Evolutionary conservation across 2,113 vertebrate genomes (phyloP).

Genomic region (Albula goreensis): DNA sequence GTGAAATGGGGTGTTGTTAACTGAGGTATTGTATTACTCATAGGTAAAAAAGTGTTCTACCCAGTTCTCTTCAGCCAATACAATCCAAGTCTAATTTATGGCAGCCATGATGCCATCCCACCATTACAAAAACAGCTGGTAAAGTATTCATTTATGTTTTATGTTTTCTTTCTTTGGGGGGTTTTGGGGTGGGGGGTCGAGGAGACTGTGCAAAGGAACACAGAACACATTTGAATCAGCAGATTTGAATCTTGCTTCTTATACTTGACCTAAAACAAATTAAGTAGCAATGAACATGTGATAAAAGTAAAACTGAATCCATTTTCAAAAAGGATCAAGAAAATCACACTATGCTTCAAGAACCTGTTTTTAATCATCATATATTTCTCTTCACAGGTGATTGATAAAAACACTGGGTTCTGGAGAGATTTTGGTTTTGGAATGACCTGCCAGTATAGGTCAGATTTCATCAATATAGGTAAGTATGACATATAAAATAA

Average conservation of each 20-base stretch:
- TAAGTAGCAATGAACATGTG: not conserved
- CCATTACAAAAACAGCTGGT: slow-evolving; percentile 93
- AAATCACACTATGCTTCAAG: too few species aligned
- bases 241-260: too few species aligned
- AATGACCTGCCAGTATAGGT: slow-evolving; percentile 97
- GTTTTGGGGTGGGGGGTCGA: not conserved
- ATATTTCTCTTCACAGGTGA: slow-evolving; percentile 71
- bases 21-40: slow-evolving; percentile 31
- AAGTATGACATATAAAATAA: slow-evolving; percentile 44
- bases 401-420: slow-evolving; percentile 95
- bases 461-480: slow-evolving; percentile 98
- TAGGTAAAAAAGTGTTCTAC: slow-evolving; percentile 97
- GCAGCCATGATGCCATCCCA: slow-evolving; percentile 79
- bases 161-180: not conserved
- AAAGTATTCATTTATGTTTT: slow-evolving; percentile 43
- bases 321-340: not conserved
- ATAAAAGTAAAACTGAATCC: not conserved
- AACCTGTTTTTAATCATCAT: slow-evolving; percentile 9
- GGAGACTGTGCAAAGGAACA: too few species aligned
- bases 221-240: not conserved
- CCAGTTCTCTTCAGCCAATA: slow-evolving; percentile 98
- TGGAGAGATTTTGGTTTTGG: slow-evolving; percentile 98
- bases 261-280: not conserved
- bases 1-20: not conserved
- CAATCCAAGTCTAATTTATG: slow-evolving; percentile 93